Evolutionary conservation across 1,140 invertebrate species (phyloP), one percentile per base, ranked within the genome.

Genomic region (Bombus sylvicola): DNA sequence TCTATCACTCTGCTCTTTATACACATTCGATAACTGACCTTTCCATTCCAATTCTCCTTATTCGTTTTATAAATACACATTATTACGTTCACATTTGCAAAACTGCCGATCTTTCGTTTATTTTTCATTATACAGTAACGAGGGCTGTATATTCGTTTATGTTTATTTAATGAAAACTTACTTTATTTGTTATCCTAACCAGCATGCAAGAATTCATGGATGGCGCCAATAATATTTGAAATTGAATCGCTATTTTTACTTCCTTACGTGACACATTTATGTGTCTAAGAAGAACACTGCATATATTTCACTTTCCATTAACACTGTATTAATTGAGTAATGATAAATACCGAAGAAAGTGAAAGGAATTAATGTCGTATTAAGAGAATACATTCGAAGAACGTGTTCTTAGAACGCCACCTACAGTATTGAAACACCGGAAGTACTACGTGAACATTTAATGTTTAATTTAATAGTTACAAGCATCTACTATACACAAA

Each of bases 401-500:
- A 39, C 10, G 9, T 3, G 15, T n/a, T 62, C 28, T 13, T 62
- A 25, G 37, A 41, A 28, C 75, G 57, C 57, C 75, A 62, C 5
- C 53, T 76, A 10, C 18, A 4, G 5, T 25, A 37, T 3, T 39
- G 3, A 59, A 41, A 62, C 2, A 62, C 34, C 57, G 34, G 15
- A 47, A 41, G 37, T 64, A 77, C 75, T 62, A 41, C 74, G 57
- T n/a, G 22, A 77, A 39, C 53, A 37, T 39, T 76, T 75, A 28
- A 28, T 25, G 6, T 59, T 12, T n/a, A n/a, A 39, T 74, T 74
- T 37, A 57, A 76, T 37, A 10, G 18, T 37, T 76, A n/a, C 37
- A 9, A 39, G 0, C 2, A 6, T 3, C 1, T 34, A 39, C 31
- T 41, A 6, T 15, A 13, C 12, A 6, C 15, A 2, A 75, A 75